Evolutionary conservation across 2,888 invertebrate species (phyloP).

Genomic region (Lottia scabra): DNA sequence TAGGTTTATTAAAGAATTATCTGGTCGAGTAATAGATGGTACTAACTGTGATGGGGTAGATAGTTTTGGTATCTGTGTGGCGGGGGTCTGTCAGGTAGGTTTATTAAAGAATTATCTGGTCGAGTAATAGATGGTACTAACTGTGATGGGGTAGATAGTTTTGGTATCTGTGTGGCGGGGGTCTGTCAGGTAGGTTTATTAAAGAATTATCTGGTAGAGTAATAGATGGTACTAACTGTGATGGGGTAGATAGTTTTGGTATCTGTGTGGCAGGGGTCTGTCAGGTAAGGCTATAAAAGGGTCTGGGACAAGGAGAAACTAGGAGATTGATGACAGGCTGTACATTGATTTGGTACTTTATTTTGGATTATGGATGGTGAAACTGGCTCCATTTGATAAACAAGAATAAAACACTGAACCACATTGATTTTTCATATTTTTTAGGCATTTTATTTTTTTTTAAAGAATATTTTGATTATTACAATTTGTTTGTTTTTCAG

Average conservation of each 20-base stretch:
- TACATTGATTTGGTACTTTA: no score
- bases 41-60: conserved; percentile 82
- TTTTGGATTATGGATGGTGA: no score
- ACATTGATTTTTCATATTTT: no score
- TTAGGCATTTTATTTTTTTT: no score
- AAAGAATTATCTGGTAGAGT: no score
- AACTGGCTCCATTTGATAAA: no score
- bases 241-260: conserved; percentile 79
- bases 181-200: conserved; percentile 81
- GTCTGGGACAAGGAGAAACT: no score
- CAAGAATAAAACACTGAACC: no score
- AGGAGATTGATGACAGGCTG: no score
- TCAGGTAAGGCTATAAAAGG: conserved; percentile 75
- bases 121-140: conserved; percentile 82
- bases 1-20: conserved; percentile 79
- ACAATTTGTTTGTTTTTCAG: conserved; percentile 68
- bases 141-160: conserved; percentile 78
- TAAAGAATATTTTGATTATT: no score
- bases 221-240: conserved; percentile 84
- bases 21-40: conserved; percentile 79
- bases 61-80: conserved; percentile 88
- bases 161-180: conserved; percentile 93
- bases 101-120: conserved; percentile 79
- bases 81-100: conserved; percentile 88
- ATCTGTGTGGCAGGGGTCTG: conserved; percentile 94